Percentiles rank a stretch among this genome's conserved stretches.
Conservation (phyloP, 2,797 vertebrate genomes). For the Tokudaia muenninki region DNA sequence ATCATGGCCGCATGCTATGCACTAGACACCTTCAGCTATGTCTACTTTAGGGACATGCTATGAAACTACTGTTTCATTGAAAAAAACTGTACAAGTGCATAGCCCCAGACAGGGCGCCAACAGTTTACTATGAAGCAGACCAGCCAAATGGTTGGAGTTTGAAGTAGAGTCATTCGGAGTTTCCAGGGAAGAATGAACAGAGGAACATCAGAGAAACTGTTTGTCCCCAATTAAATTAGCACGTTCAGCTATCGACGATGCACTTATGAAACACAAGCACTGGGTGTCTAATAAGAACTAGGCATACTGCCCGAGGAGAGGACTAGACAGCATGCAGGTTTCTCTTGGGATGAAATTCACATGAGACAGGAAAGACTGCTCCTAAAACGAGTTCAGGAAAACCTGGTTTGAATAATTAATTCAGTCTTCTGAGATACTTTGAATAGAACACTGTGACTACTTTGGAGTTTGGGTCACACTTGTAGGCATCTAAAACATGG, state of each 20-base stretch:
- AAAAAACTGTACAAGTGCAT: neutral
- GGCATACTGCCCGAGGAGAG: too few relatives aligned
- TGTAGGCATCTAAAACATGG: neutral
- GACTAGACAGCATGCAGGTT: neutral
- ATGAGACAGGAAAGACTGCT: fast-evolving
- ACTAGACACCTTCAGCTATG: neutral
- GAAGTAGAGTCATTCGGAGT: neutral
- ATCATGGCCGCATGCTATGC: neutral
- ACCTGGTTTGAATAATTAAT: neutral
- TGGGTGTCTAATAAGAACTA: neutral
- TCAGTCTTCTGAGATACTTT: too few relatives aligned
- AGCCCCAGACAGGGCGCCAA: neutral
- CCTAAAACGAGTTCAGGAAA: neutral
- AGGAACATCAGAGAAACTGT: neutral
- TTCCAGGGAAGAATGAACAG: constrained; percentile 17
- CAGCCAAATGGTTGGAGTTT: neutral
- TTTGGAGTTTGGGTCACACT: neutral
- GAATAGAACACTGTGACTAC: neutral
- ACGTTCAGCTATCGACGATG: neutral
- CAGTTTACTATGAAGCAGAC: neutral
- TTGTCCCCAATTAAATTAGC: neutral
- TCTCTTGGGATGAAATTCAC: neutral
- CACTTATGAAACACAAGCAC: neutral
- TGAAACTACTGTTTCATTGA: neutral
- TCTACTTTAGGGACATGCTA: neutral